Percentiles rank a stretch among this genome's conserved stretches.
Conservation (phyloP, 2,797 vertebrate species). For the Pteronotus mesoamericanus region DNA sequence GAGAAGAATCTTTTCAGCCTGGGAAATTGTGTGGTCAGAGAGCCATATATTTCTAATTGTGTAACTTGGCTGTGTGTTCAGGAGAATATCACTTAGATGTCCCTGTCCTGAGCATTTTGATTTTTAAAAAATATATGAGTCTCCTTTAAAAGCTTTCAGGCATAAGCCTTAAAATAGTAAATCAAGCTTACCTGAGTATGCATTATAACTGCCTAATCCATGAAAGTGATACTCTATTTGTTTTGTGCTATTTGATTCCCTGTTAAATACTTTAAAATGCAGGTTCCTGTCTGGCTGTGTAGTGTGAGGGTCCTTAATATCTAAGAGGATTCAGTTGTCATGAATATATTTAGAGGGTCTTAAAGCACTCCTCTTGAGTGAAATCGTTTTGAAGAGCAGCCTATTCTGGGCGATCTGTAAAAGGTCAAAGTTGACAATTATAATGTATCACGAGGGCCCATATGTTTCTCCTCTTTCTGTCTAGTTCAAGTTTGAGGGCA, state of each 20-base stretch:
- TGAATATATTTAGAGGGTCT: slow-evolving; percentile 53
- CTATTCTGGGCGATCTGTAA: slow-evolving; percentile 1
- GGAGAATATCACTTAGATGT: slow-evolving; percentile 25
- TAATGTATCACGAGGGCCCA: neutral
- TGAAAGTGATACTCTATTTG: slow-evolving; percentile 65
- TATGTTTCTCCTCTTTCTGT: slow-evolving; percentile 37
- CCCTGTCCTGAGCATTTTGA: slow-evolving; percentile 19
- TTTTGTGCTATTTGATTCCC: slow-evolving; percentile 67
- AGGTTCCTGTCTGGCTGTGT: neutral
- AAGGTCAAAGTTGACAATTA: slow-evolving; percentile 31
- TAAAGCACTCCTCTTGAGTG: slow-evolving; percentile 41
- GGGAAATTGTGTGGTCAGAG: neutral
- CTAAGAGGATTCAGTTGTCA: slow-evolving; percentile 59
- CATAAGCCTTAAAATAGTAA: slow-evolving; percentile 42
- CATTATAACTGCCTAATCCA: slow-evolving; percentile 46
- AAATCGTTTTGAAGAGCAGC: slow-evolving; percentile 23
- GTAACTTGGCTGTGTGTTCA: slow-evolving; percentile 40
- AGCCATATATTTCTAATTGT: slow-evolving; percentile 55
- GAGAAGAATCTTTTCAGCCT: neutral
- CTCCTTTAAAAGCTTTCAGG: slow-evolving; percentile 65
- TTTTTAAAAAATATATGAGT: slow-evolving; percentile 52
- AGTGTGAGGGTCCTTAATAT: slow-evolving; percentile 46
- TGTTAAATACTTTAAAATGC: slow-evolving; percentile 70
- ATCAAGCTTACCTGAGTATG: slow-evolving; percentile 64
- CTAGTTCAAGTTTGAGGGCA: neutral